Conservation (phyloP, 2,797 vertebrate genomes). For the Heteromormyrus szaboi region DNA sequence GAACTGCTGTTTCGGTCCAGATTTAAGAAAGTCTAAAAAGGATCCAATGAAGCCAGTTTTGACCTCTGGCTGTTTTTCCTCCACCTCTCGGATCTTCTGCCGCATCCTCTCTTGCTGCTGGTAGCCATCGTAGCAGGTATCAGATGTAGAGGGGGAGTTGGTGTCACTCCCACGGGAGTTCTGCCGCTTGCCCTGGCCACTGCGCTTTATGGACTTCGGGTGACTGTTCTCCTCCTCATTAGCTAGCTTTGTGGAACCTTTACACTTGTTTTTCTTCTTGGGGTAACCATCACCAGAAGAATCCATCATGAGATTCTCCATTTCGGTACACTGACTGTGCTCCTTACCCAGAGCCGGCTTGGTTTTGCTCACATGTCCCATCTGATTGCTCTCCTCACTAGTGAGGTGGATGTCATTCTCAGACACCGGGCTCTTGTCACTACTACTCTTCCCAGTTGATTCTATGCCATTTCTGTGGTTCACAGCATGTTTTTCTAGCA, state of each 20-base stretch:
- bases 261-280: constrained; percentile 78
- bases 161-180: constrained; percentile 73
- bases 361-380: constrained; percentile 43
- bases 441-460: constrained; percentile 63
- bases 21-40: constrained; percentile 96
- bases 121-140: constrained; percentile 75
- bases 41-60: constrained; percentile 96
- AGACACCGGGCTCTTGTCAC: constrained; percentile 62
- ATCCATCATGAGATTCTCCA: constrained; percentile 69
- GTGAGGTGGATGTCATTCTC: constrained; percentile 65
- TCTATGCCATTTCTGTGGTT: constrained; percentile 63
- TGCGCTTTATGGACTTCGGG: constrained; percentile 70
- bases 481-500: constrained; percentile 54
- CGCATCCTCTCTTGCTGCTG: constrained; percentile 94
- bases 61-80: constrained; percentile 97
- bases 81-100: constrained; percentile 95
- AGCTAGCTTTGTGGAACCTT: constrained; percentile 64
- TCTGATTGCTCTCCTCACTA: constrained; percentile 59
- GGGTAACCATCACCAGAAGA: constrained; percentile 61
- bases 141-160: constrained; percentile 67
- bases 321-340: constrained; percentile 56
- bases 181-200: constrained; percentile 75
- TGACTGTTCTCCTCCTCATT: constrained; percentile 68
- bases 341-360: constrained; percentile 46
- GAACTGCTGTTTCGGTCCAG: constrained; percentile 90